These are phyloP conservation scores for Canis aureus DNA, from an alignment of 2,113 vertebrate species.

Conservation along the genomic window DNA sequence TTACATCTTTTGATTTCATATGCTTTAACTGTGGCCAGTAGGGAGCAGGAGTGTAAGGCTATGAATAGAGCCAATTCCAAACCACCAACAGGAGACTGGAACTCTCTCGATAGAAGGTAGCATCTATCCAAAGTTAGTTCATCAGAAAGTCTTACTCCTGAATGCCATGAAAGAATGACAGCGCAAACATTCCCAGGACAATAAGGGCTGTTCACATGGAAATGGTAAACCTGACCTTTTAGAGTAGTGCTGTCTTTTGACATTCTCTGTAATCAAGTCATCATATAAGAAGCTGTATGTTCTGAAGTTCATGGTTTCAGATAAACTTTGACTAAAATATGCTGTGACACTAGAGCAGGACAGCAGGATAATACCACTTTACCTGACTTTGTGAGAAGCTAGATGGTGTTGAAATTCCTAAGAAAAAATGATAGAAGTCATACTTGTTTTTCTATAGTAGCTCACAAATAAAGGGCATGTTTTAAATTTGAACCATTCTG, in stretches of 20 bases:
- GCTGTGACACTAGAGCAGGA: not conserved
- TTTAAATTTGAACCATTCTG: not conserved
- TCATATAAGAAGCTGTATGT: not conserved
- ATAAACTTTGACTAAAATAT: not conserved
- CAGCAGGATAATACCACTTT: not conserved
- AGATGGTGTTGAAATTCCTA: not conserved
- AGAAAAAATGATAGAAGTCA: not conserved
- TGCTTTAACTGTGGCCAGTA: not conserved
- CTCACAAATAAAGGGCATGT: not conserved
- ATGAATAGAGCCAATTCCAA: not conserved
- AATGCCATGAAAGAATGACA: not conserved
- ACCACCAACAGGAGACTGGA: not conserved
- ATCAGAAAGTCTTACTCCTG: not conserved
- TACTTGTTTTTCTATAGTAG: not conserved
- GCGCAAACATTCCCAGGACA: not conserved
- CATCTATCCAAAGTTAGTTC: not conserved
- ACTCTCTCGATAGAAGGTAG: not conserved
- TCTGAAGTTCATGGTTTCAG: not conserved
- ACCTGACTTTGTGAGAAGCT: not conserved
- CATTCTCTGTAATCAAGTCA: not conserved
- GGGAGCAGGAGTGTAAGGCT: not conserved
- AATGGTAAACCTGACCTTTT: conserved; percentile 9
- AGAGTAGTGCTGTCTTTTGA: not conserved
- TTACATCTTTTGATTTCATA: not conserved
- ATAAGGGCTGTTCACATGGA: not conserved